phyloP scores from a whole-genome alignment of 2,888 invertebrate genomes.

The Yponomeuta plumbellus region DNA sequence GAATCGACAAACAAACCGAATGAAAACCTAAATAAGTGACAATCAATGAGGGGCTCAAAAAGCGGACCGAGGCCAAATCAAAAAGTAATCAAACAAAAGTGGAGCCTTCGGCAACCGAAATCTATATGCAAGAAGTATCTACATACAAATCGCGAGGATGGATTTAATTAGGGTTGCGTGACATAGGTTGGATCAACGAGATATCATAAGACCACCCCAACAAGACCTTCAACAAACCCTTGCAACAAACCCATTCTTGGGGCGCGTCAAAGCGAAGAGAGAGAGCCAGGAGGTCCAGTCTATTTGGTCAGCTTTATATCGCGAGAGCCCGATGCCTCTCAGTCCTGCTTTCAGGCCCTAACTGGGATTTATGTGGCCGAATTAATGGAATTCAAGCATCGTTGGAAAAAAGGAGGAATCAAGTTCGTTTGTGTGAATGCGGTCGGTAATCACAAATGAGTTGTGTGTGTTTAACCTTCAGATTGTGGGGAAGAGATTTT shows the following conservation, averaged over 20 bases:
- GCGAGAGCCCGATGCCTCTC: slow-evolving; percentile 25
- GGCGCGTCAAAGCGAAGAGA: neutral
- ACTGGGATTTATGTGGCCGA: slow-evolving; percentile 49
- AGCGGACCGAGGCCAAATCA: neutral
- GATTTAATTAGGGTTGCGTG: slow-evolving; percentile 47
- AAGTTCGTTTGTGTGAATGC: slow-evolving; percentile 10
- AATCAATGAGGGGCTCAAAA: neutral
- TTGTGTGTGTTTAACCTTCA: slow-evolving; percentile 8
- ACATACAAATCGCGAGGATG: slow-evolving; percentile 22
- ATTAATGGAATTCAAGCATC: slow-evolving; percentile 50
- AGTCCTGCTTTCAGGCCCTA: slow-evolving; percentile 28
- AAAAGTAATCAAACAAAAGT: slow-evolving; percentile 2
- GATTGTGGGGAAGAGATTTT: neutral
- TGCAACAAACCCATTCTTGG: slow-evolving; percentile 28
- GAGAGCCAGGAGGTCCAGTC: slow-evolving; percentile 12
- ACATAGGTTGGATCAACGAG: slow-evolving; percentile 26
- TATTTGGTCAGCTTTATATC: slow-evolving; percentile 10
- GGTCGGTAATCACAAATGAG: slow-evolving; percentile 3
- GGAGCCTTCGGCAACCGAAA: neutral
- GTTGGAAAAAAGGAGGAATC: slow-evolving; percentile 36
- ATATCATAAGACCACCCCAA: slow-evolving; percentile 27
- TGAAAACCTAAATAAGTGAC: neutral
- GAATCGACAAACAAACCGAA: slow-evolving; percentile 2
- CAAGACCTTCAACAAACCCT: slow-evolving; percentile 30
- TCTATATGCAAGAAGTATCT: slow-evolving; percentile 12